A percentile compares a stretch with the other conserved stretches of the same genome.
phyloP scores from a whole-genome alignment of 2,113 vertebrate species.

The Toxostoma redivivum region DNA sequence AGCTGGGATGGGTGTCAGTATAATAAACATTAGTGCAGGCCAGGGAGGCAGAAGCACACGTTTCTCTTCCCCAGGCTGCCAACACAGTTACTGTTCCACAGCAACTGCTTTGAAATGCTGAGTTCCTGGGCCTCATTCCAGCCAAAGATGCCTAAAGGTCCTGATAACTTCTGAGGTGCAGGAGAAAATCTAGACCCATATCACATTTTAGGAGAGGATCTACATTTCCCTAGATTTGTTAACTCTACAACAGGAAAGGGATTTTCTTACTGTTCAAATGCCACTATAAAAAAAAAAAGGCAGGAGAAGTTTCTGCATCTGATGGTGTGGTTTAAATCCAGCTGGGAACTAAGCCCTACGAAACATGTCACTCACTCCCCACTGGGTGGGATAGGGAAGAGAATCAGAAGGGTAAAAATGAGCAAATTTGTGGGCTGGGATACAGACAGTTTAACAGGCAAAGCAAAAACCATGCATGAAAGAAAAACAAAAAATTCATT shows the following conservation, averaged over 20 bases:
- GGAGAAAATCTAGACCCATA: background rate
- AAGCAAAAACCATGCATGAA: background rate
- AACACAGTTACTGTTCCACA: background rate
- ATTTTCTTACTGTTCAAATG: background rate
- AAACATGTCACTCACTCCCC: background rate
- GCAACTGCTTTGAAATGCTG: background rate
- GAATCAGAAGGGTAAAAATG: background rate
- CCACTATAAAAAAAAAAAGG: background rate
- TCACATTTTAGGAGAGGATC: background rate
- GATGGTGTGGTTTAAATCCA: background rate
- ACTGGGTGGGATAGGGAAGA: background rate
- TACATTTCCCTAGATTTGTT: background rate
- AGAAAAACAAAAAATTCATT: background rate
- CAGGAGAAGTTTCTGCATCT: background rate
- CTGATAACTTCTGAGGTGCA: background rate
- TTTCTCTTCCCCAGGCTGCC: background rate
- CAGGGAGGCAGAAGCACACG: background rate
- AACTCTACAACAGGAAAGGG: background rate
- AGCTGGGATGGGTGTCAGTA: background rate
- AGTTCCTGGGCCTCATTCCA: background rate
- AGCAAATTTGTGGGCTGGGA: background rate
- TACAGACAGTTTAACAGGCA: background rate
- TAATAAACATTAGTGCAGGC: background rate
- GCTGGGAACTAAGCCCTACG: background rate
- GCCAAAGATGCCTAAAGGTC: background rate